phyloP scores from a whole-genome alignment of 2,113 vertebrate genomes.

The Formicarius rufipectus region DNA sequence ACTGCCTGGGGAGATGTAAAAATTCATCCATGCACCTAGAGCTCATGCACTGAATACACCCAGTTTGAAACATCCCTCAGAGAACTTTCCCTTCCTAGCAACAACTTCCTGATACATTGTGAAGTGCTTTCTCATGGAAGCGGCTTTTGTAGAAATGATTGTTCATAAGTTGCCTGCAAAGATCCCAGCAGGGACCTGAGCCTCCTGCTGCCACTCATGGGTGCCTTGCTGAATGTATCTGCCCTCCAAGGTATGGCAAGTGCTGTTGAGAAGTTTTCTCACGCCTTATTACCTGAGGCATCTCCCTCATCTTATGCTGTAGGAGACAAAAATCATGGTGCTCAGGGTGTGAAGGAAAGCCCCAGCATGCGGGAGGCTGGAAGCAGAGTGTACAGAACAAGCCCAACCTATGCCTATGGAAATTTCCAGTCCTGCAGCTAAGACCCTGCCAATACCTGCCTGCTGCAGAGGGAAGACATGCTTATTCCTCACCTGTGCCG shows the following conservation, averaged over 20 bases:
- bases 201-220: fast-evolving
- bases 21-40: fast-evolving
- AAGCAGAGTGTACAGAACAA: neutral
- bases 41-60: neutral
- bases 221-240: neutral
- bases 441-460: neutral
- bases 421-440: neutral
- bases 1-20: neutral
- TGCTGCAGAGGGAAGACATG: neutral
- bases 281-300: fast-evolving
- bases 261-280: neutral
- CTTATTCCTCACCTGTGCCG: neutral
- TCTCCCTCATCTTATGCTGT: neutral
- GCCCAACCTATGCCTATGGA: neutral
- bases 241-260: fast-evolving
- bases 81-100: neutral
- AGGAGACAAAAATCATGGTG: fast-evolving
- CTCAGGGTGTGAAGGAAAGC: fast-evolving
- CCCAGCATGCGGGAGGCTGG: neutral
- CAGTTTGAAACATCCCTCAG: neutral
- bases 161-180: neutral
- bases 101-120: fast-evolving
- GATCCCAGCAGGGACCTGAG: neutral
- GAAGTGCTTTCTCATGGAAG: neutral
- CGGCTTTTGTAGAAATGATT: neutral